Base-by-base conservation (phyloP, 2,888 invertebrate species). In the Drosophila rellima region DNA sequence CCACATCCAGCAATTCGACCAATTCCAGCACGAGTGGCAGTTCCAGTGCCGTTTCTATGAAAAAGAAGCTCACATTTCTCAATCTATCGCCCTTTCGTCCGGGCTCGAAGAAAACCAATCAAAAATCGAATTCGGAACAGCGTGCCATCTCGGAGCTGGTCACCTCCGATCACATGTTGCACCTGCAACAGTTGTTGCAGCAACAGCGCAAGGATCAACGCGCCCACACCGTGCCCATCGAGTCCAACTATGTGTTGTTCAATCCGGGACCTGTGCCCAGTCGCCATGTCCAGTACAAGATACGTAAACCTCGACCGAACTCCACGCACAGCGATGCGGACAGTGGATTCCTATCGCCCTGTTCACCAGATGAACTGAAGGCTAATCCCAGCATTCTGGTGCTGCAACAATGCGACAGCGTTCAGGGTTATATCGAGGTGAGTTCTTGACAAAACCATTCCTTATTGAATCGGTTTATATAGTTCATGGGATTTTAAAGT, bases 291-390 rank as follows among this genome's bases (percentile, higher is more conserved):
- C 92, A 91, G 75, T 92, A 92, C 71, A 92, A 92, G 82, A 90
- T 92, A 65, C 86, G 92, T 1, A 92, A 92, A 47, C 88, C 91
- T 2, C 84, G 93, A 15, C 93, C 93, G 1, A 65, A 92, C 0
- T 93, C 93, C 5, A 91, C 90, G 2, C 92, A 94, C 75, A 95
- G 95, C 91, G 95, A 95, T 92, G 94, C 94, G 11, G 95, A 95
- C 87, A 95, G 95, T 90, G 95, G 95, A 4, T 95, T 95, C 81
- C 90, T 95, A 47, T 95, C 95, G 77, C 95, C 95, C 0, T 94
- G 94, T 78, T 95, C 95, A 23, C 95, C 95, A 0, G 93, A 94
- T 57, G 94, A 94, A 56, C 67, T 91, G 61, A 91, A 88, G 71
- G 90, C 88, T 37, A 92, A 92, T 83, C 91, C 92, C 6, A 89